Conservation (phyloP, 2,888 invertebrate species). For the Sinodicranocentrus sp. region DNA sequence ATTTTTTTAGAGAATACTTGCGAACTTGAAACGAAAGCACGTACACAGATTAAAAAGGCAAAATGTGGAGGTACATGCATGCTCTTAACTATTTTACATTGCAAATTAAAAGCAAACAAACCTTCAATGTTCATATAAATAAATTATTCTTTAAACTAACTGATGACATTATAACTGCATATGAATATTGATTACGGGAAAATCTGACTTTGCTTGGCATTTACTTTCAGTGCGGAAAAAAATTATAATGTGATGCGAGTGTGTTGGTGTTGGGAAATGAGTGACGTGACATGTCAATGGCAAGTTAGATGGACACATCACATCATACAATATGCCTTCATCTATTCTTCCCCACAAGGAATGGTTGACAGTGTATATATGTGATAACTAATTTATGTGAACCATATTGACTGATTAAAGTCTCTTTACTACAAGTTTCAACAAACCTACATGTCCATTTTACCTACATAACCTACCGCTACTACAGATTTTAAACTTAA, state of each 20-base stretch:
- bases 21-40: too few relatives aligned
- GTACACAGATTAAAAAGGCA: too few relatives aligned
- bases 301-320: not conserved
- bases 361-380: too few relatives aligned
- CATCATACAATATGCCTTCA: not conserved
- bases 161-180: conserved; percentile 3
- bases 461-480: not conserved
- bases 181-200: conserved; percentile 13
- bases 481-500: conserved; percentile 14
- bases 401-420: not conserved
- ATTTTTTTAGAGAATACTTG: too few relatives aligned
- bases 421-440: too few relatives aligned
- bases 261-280: conserved; percentile 2
- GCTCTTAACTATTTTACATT: too few relatives aligned
- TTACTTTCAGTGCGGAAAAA: too few relatives aligned
- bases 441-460: too few relatives aligned
- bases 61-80: too few relatives aligned
- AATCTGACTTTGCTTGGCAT: not conserved
- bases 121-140: not conserved
- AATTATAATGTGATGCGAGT: too few relatives aligned
- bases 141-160: not conserved
- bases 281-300: conserved; percentile 15
- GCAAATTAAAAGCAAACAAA: too few relatives aligned
- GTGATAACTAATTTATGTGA: not conserved
- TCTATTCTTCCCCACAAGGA: not conserved